Base-by-base conservation (phyloP, 2,113 vertebrate genomes). In the Emydura subglobosa region DNA sequence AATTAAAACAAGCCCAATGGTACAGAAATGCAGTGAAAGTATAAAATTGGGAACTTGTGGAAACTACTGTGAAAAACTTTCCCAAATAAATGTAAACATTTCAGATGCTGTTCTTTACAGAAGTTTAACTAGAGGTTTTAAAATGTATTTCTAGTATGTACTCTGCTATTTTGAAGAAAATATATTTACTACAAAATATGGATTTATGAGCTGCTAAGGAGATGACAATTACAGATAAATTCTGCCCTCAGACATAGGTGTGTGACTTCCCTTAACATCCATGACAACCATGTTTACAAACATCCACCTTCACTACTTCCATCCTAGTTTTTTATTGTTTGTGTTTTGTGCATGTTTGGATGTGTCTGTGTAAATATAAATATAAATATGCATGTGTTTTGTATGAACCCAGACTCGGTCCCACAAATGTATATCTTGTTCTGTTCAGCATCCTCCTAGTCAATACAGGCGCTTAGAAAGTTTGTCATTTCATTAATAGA, bases 1-100 rank as follows among this genome's bases (percentile, higher is more conserved):
- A 95, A 83, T 94, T 50, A 74, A 50, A 11, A 89, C 93, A 97
- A 96, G 5, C 21, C 54, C 42, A 94, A 47, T 59, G 80, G n/a
- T 39, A 74, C 65, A 91, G 88, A 97, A 96, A 95, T 85, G 47
- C 54, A 83, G 21, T 76, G 24, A 87, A 34, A 91, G 68, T 79
- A 39, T 61, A 12, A 90, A 97, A 94, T 55, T 0, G 1, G 42
- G n/a, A 92, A 65, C 13, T 86, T 83, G 39, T 81, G 68, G 76
- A 61, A 90, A 85, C 3, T 47, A 81, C 7, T 12, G 12, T 68
- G 85, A 74, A 96, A 97, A 96, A 10, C 14, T 57, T 54, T 93
- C 3, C 24, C 7, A 94, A 78, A 95, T 80, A 89, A 95, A 94
- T 79, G 21, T 54, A 94, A 96, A 29, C 10, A 79, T 55, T 84